These are phyloP conservation scores for Sebastes jordani DNA, from an alignment of 2,797 vertebrate species.

Conservation along the genomic window DNA sequence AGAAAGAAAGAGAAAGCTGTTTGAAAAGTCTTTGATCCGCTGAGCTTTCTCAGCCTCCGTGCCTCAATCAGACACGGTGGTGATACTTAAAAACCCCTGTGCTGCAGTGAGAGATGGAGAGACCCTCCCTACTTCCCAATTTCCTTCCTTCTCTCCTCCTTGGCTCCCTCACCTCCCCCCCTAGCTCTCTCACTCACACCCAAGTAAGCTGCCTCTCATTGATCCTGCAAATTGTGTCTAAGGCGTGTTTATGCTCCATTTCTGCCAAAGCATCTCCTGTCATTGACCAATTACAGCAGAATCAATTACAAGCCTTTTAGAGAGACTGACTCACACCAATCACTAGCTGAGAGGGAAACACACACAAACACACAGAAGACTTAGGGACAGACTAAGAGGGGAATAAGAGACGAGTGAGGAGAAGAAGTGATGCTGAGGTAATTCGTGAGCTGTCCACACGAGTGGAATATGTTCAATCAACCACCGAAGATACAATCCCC, in stretches of 20 bases:
- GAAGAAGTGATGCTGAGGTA: slow-evolving; percentile 76
- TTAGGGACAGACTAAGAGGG: slow-evolving; percentile 30
- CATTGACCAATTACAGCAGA: slow-evolving; percentile 84
- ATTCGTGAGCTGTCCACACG: slow-evolving; percentile 75
- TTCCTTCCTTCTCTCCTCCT: slow-evolving; percentile 32
- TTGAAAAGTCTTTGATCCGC: slow-evolving; percentile 78
- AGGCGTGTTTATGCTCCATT: slow-evolving; percentile 83
- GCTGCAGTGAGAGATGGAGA: slow-evolving; percentile 59
- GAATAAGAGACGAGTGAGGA: slow-evolving; percentile 42
- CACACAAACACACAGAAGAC: slow-evolving; percentile 8
- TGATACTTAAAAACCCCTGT: slow-evolving; percentile 68
- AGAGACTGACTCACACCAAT: slow-evolving; percentile 61
- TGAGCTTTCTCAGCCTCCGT: slow-evolving; percentile 66
- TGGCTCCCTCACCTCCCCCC: neutral
- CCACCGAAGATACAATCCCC: slow-evolving; percentile 60
- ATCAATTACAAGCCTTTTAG: slow-evolving; percentile 86
- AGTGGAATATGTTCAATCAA: slow-evolving; percentile 80
- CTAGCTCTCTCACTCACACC: slow-evolving; percentile 30
- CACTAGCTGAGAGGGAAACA: slow-evolving; percentile 40
- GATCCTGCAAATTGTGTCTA: slow-evolving; percentile 83
- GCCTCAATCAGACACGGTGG: slow-evolving; percentile 76
- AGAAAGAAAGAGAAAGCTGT: slow-evolving; percentile 56
- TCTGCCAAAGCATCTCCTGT: slow-evolving; percentile 82
- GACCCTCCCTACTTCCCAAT: slow-evolving; percentile 47
- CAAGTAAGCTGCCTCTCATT: slow-evolving; percentile 70